These are phyloP conservation scores for Lepilemur ruficaudatus DNA, from an alignment of 2,797 vertebrate genomes.

Conservation along the genomic window DNA sequence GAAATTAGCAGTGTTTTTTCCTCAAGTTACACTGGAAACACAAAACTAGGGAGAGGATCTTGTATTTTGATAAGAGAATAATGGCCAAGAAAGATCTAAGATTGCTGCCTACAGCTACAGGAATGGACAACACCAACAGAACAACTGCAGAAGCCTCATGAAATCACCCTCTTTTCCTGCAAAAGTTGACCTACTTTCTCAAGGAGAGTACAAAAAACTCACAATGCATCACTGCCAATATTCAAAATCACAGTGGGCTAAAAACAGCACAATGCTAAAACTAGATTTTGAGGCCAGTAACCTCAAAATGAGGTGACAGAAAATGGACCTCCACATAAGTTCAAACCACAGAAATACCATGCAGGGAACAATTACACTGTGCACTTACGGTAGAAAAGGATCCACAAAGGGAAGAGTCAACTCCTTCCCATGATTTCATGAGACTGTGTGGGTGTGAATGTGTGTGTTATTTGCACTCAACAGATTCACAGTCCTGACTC, in stretches of 20 bases:
- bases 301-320: constrained; percentile 20
- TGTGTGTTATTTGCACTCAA: neutral
- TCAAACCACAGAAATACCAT: neutral
- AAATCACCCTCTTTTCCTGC: neutral
- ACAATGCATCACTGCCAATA: neutral
- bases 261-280: constrained; percentile 1
- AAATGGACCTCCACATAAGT: neutral
- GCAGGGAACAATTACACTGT: neutral
- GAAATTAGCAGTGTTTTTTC: neutral
- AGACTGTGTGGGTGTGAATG: neutral
- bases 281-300: constrained; percentile 19
- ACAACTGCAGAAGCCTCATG: neutral
- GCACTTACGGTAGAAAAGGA: neutral
- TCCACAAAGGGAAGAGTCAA: neutral
- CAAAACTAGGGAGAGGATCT: neutral
- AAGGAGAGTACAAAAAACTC: neutral
- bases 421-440: neutral
- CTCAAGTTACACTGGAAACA: constrained; percentile 11
- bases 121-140: neutral
- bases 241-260: neutral
- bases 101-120: neutral
- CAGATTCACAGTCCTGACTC: neutral
- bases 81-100: neutral
- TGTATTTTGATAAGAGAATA: neutral
- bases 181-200: neutral